Base-by-base conservation (phyloP, 1,140 invertebrate species). In the Drosophila jambulina region DNA sequence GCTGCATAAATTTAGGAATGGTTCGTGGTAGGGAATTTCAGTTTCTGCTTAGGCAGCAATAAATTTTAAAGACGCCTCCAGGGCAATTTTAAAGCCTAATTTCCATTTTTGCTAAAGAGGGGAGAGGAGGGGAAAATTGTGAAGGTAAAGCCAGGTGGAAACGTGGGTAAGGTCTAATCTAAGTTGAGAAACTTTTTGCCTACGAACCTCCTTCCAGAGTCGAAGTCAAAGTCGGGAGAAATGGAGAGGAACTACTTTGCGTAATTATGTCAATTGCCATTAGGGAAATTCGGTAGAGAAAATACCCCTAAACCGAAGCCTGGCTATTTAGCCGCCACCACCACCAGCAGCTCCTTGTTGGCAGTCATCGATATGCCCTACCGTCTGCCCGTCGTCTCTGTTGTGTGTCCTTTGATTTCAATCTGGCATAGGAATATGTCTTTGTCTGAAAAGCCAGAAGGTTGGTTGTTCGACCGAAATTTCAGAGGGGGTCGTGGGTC, bases 191-290 rank as follows among this genome's bases (percentile, higher is more conserved):
- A 88, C 69, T 86, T 82, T 56, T 82, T 29, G 10, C 62, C 29
- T 51, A 34, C 34, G 54, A 67, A 43, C 42, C 42, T 43, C 40
- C 40, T 43, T 1, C 8, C 7, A 4, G 45, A 17, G 21, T 46
- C 23, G 45, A 46, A 25, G n/a, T 65, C 13, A 13, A 67, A 63
- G 63, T 46, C 42, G 32, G 23, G 23, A 19, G 67, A 49, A 42
- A 49, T 29, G 67, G 69, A 49, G 54, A 40, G 78, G 80, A 81
- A 90, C 85, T 88, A 88, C 85, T 88, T 88, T 90, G 75, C 85
- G 81, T 90, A 88, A 88, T 88, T 88, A 88, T 90, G 81, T 90
- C 85, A 88, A 88, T 85, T 84, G 81, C 74, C 81, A 90, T 90
- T 84, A 88, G 75, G 78, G 34, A 64, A 59, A 57, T 51, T 54